These are phyloP conservation scores for Petrocephalus zakoni DNA, from an alignment of 2,113 vertebrate species.

Conservation along the genomic window DNA sequence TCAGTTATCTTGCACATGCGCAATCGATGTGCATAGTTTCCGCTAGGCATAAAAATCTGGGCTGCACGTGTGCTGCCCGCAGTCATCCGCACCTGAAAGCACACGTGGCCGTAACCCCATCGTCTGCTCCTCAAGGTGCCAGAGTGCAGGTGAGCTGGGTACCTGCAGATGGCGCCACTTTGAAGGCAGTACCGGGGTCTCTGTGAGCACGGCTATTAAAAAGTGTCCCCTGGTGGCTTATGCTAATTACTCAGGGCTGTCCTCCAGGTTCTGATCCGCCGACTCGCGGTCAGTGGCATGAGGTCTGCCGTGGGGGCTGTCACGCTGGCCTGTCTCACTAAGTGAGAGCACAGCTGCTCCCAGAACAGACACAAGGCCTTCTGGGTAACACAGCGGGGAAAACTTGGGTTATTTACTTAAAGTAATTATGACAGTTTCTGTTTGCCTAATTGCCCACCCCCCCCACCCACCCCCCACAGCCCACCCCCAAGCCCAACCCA, in stretches of 20 bases:
- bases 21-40: no score
- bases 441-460: background rate
- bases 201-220: background rate
- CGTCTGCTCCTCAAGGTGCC: background rate
- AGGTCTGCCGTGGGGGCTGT: background rate
- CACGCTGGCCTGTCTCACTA: background rate
- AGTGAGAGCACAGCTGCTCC: background rate
- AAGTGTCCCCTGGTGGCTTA: background rate
- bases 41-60: no score
- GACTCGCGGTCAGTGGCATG: background rate
- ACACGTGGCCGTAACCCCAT: no score
- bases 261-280: background rate
- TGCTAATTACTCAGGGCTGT: background rate
- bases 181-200: background rate
- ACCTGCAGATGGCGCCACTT: background rate
- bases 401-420: slow-evolving; percentile 11
- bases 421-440: slow-evolving; percentile 8
- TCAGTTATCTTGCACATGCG: no score
- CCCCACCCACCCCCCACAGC: background rate
- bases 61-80: no score
- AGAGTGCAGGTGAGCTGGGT: background rate
- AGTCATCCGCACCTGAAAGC: no score
- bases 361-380: background rate
- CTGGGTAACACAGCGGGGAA: background rate
- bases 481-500: no score